Evolutionary conservation across 2,888 invertebrate genomes (phyloP), one percentile per base, ranked within the genome.

Genomic region (Microdon myrmicae): DNA sequence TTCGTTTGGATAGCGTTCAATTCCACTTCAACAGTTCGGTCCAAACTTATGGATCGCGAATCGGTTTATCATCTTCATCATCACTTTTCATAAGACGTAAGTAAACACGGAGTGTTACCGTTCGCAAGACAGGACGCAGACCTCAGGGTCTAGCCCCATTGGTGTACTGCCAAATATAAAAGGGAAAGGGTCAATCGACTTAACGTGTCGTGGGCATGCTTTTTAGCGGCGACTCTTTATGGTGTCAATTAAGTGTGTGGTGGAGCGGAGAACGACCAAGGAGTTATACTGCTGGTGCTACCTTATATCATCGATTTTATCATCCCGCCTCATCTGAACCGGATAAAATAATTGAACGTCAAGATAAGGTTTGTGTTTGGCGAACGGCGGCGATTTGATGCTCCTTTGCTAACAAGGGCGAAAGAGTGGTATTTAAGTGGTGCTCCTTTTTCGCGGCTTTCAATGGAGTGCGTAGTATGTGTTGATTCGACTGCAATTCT

Each of bases 331-430:
- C 76, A 77, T 77, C 76, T 77, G 76, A 76, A 77, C 78, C 75
- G 77, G 77, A 77, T 77, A 77, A 77, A 77, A 77, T 77, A 77
- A 77, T 77, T 77, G 76, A 77, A 77, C 77, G 78, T 75, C 71
- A 70, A 71, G 76, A 77, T 77, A 77, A 77, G 73, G 72, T 77
- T 77, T 77, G 64, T 64, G 32, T 45, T 47, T 47, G 45, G 51
- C 51, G 58, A 58, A 58, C 58, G 53, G 64, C 51, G 58, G 64
- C 70, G 68, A 26, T n/a, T n/a, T 66, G 45, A 25, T 19, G 41
- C 32, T 35, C 34, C 55, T 48, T 45, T 43, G 66, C 55, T 58
- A 51, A 14, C 47, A 28, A 39, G 2, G 53, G 49, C n/a, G 38
- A 35, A 56, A 41, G 38, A 32, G 32, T 22, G 32, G 44, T 5